Evolutionary conservation across 2,888 invertebrate genomes (phyloP), one percentile per base, ranked within the genome.

Genomic region (Acrobeloides nanus): DNA sequence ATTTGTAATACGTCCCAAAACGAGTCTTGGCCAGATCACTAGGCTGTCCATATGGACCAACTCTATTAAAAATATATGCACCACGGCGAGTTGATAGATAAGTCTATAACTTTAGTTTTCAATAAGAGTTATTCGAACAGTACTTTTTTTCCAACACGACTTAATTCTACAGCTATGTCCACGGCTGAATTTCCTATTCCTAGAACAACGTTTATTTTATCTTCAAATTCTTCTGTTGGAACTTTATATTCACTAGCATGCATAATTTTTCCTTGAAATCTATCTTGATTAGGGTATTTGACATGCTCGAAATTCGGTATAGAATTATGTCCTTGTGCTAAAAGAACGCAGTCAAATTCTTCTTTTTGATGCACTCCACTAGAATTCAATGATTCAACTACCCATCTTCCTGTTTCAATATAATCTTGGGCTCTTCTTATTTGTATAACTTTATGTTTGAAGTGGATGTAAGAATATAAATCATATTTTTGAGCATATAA

Each of bases 141-240:
- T n/a, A n/a, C n/a, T n/a, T n/a, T n/a, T n/a, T n/a, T n/a, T n/a
- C n/a, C n/a, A n/a, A n/a, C n/a, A n/a, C n/a, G n/a, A n/a, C n/a
- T n/a, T n/a, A n/a, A 48, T 51, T 77, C 77, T 1, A 76, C 76
- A 4, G 77, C 76, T 27, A 77, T 74, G 53, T 78, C 77, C 18
- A 72, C 75, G 17, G 75, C 77, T 1, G 76, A 76, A 51, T 77
- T 77, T 20, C 78, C 77, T 33, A 76, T 62, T 62, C 78, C 78
- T 3, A 78, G 71, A 12, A 78, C 73, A 0, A 77, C 63, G 2
- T 76, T 75, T 4, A 55, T 54, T 53, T 76, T 75, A 38, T 74
- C 75, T 18, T 66, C 57, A 47, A 72, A 74, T 1, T 59, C 46
- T 60, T 57, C 34, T 55, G 20, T 42, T 17, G n/a, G n/a, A 12